phyloP scores from a whole-genome alignment of 2,888 invertebrate species.

The Polymixis flavicincta region DNA sequence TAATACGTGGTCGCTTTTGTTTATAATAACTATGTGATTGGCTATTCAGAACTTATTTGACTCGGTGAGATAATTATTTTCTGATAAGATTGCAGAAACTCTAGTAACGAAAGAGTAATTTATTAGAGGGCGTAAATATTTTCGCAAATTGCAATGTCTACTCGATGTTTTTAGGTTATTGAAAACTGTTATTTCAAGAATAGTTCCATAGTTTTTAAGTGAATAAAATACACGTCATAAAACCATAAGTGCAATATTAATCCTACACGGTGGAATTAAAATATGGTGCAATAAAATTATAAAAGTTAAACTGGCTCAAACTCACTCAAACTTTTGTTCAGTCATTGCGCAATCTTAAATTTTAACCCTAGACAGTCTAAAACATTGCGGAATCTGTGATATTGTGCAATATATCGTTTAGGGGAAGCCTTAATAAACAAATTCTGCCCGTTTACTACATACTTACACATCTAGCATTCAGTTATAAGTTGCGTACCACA shows the following conservation, averaged over 20 bases:
- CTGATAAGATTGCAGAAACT: neutral
- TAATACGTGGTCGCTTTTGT: conserved; percentile 15
- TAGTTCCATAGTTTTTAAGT: no score
- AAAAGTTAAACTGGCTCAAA: no score
- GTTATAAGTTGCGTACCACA: conserved; percentile 15
- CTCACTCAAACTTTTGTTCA: no score
- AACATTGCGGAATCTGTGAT: no score
- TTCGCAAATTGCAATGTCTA: neutral
- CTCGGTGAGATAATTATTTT: neutral
- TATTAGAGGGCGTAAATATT: neutral
- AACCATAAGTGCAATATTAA: neutral
- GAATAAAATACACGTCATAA: neutral
- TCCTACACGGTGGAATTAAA: no score
- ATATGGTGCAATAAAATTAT: no score
- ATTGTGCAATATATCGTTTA: no score
- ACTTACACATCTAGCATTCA: conserved; percentile 14
- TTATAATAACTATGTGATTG: neutral
- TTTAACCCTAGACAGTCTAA: no score
- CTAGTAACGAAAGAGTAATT: neutral
- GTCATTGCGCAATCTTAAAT: no score
- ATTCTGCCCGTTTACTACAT: neutral
- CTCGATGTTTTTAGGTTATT: neutral
- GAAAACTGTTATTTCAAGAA: neutral
- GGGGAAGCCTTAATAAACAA: neutral
- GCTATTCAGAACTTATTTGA: conserved; percentile 14